Percentiles rank a stretch among this genome's conserved stretches.
Conservation (phyloP, 2,888 invertebrate species). For the Tethea ocularis region DNA sequence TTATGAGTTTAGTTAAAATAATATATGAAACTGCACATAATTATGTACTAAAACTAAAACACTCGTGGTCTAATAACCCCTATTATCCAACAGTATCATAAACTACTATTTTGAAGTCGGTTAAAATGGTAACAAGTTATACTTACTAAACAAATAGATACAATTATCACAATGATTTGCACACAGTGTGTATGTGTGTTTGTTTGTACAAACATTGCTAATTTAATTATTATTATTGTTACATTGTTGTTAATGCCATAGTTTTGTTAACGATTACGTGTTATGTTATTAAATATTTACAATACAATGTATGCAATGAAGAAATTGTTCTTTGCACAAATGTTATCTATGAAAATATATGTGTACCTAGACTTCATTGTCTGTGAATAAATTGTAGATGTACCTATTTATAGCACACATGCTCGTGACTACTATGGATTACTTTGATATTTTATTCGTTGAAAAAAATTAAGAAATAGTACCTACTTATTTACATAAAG, state of each 20-base stretch:
- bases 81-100: no score
- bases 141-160: background rate
- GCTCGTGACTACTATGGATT: background rate
- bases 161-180: constrained; percentile 18
- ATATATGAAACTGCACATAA: no score
- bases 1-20: no score
- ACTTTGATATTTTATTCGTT: no score
- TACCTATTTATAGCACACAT: background rate
- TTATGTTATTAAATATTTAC: constrained; percentile 3
- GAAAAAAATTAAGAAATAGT: no score
- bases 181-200: constrained; percentile 27
- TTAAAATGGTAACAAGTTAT: background rate
- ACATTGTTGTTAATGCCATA: constrained; percentile 46
- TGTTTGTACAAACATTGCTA: constrained; percentile 28
- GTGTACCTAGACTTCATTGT: background rate
- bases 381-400: background rate
- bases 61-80: no score
- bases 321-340: constrained; percentile 6
- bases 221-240: constrained; percentile 42
- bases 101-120: background rate
- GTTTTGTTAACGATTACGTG: constrained; percentile 22
- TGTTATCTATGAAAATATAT: constrained; percentile 6
- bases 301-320: background rate
- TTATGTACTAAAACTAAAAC: no score
- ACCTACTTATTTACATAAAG: no score